Conservation (phyloP, 2,888 invertebrate species). For the Abscondita cerata region DNA sequence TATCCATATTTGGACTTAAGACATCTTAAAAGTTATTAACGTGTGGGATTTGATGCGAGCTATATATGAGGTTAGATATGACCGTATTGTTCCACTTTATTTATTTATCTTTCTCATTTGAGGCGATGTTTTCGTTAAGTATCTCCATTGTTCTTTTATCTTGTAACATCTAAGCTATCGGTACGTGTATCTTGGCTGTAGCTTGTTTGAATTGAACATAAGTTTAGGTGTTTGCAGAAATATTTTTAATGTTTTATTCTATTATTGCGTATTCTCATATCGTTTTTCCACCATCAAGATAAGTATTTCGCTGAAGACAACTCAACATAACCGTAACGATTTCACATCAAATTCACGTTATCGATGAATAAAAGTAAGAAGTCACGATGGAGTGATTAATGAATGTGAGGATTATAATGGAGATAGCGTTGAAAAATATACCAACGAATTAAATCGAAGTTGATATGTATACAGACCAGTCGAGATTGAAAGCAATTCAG, state of each 20-base stretch:
- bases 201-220: constrained; percentile 19
- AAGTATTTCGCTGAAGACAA: too few species aligned
- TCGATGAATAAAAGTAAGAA: too few species aligned
- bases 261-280: too few species aligned
- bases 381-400: too few species aligned
- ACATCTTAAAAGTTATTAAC: constrained; percentile 22
- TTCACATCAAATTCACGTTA: too few species aligned
- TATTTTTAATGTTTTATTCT: background rate
- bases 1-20: constrained; percentile 21
- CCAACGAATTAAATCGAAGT: too few species aligned
- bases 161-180: constrained; percentile 31
- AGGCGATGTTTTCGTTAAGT: constrained; percentile 44
- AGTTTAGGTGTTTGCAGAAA: constrained; percentile 2
- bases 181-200: constrained; percentile 25
- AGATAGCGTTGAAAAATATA: too few species aligned
- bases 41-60: constrained; percentile 21
- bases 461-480: too few species aligned
- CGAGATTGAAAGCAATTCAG: too few species aligned
- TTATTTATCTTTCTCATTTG: constrained; percentile 48
- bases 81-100: constrained; percentile 29
- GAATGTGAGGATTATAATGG: too few species aligned
- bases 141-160: constrained; percentile 34
- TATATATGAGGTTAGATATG: constrained; percentile 21
- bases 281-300: too few species aligned
- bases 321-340: too few species aligned